Percentiles rank a stretch among this genome's conserved stretches.
Conservation (phyloP, 53 echinoderm and acorn worm genomes). For the Zoroaster sp. region DNA sequence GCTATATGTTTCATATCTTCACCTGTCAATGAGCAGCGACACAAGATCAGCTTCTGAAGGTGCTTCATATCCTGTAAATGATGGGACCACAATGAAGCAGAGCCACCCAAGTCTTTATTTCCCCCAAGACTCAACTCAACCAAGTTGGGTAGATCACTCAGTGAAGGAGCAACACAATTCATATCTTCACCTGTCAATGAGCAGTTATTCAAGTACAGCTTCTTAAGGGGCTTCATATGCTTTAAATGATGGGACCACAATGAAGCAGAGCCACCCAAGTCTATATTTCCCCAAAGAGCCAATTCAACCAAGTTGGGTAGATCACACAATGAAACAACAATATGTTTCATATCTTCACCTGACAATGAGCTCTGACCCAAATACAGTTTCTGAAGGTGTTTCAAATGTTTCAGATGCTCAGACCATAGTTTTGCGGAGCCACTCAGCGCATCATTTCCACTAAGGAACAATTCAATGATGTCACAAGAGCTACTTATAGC, state of each 20-base stretch:
- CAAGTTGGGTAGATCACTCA: background rate
- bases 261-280: background rate
- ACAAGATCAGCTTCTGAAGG: background rate
- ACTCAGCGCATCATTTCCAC: no score
- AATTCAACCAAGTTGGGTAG: background rate
- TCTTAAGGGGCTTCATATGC: background rate
- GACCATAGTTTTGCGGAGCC: slow-evolving; percentile 18
- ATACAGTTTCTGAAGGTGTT: background rate
- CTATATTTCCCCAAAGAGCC: background rate
- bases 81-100: background rate
- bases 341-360: slow-evolving; percentile 3
- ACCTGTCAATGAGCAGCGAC: slow-evolving; percentile 6
- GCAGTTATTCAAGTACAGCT: background rate
- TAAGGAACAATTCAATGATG: no score
- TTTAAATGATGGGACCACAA: slow-evolving; percentile 9
- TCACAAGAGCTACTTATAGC: no score
- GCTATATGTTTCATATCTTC: background rate
- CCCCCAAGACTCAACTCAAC: background rate
- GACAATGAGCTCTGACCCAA: background rate
- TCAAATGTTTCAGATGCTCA: background rate
- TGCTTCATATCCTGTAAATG: background rate
- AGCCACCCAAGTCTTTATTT: slow-evolving; percentile 24
- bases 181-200: background rate
- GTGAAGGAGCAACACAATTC: background rate
- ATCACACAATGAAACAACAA: background rate